Evolutionary conservation across 1,140 invertebrate species (phyloP), one percentile per base, ranked within the genome.

Genomic region (Hetaerina americana): DNA sequence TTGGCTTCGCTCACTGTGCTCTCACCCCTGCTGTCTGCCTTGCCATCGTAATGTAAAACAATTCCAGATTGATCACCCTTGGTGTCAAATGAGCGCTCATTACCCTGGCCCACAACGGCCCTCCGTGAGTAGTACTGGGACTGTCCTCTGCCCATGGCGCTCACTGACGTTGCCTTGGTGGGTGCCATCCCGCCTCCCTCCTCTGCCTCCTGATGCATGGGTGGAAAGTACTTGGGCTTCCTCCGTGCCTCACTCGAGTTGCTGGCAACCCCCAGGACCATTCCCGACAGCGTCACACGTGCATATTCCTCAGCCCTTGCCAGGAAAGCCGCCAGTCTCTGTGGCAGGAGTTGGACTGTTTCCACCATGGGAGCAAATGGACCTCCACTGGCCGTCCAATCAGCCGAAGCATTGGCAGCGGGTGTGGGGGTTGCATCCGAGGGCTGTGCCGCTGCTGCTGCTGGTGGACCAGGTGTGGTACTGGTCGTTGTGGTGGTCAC

Each of bases 281-380:
- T 57, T 3, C 40, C 40, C 15, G 40, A 57, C 67, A 92, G 80
- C 0, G 89, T 91, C 76, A 90, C 87, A 68, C 89, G 83, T 0
- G 91, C 91, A 77, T 93, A 93, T 26, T 87, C 84, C 78, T 93
- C 91, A 0, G 91, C 91, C 76, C 91, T 88, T 24, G 91, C 89
- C 27, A 93, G 84, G 77, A 93, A 87, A 5, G 88, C 87, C 0
- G 89, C 89, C 18, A 93, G 77, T 27, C 89, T 84, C 71, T 90
- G 88, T 0, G 91, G 91, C 26, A 93, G 80, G 75, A 92, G 87
- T 77, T 93, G 92, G 6, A 93, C 89, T 0, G 89, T 91, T n/a
- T 79, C 78, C 72, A 87, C 40, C 15, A 57, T n/a, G 2, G 40
- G 40, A 18, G 40, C 40, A 57, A 57, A 57, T 18, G 40, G 40